phyloP scores from a whole-genome alignment of 2,797 vertebrate genomes.

The Pelodytes ibericus region DNA sequence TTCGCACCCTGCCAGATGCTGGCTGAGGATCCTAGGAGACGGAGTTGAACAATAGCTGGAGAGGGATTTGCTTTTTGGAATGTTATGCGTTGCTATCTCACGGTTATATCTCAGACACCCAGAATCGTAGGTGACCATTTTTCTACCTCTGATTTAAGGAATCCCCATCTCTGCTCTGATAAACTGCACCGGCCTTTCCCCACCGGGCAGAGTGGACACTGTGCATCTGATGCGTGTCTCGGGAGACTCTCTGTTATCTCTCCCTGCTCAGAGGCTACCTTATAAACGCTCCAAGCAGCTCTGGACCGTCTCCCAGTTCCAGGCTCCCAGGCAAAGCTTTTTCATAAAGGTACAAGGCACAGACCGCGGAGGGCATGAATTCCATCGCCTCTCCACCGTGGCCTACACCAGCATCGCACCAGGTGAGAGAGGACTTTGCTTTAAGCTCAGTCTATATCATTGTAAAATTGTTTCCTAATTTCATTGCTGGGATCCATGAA shows the following conservation, averaged over 20 bases:
- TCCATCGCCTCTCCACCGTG: slow-evolving; percentile 90
- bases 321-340: slow-evolving; percentile 83
- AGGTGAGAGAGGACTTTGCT: slow-evolving; percentile 67
- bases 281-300: slow-evolving; percentile 76
- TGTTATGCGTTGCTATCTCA: too few species aligned
- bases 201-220: slow-evolving; percentile 77
- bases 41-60: too few species aligned
- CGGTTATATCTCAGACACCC: too few species aligned
- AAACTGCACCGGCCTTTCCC: slow-evolving; percentile 83
- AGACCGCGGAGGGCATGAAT: slow-evolving; percentile 80
- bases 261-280: slow-evolving; percentile 70
- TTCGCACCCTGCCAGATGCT: too few species aligned
- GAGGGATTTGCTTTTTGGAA: too few species aligned
- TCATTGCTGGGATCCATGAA: too few species aligned
- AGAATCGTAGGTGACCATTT: too few species aligned
- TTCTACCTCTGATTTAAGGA: slow-evolving; percentile 68
- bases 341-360: slow-evolving; percentile 87
- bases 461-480: too few species aligned
- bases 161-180: slow-evolving; percentile 84
- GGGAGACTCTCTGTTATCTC: slow-evolving; percentile 75
- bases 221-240: slow-evolving; percentile 86
- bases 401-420: slow-evolving; percentile 87
- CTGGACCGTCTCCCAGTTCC: slow-evolving; percentile 83
- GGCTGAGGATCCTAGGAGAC: too few species aligned
- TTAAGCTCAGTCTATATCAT: too few species aligned